Evolutionary conservation across 2,113 vertebrate genomes (phyloP).

Genomic region (Gymnocephalus cernua): DNA sequence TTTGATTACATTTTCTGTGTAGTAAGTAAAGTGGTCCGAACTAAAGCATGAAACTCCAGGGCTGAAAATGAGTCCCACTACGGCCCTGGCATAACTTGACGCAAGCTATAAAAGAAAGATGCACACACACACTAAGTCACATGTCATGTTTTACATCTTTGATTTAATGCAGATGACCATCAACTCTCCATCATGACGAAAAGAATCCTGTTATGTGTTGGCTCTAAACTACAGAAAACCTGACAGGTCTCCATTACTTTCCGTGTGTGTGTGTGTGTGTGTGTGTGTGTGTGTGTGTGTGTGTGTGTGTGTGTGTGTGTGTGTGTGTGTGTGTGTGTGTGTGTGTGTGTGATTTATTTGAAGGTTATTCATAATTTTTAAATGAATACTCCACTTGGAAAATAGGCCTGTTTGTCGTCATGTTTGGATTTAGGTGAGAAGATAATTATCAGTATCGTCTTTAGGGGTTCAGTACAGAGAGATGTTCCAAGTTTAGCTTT

Average conservation of each 20-base stretch:
- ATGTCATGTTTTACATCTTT: slow-evolving; percentile 27
- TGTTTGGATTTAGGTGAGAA: background rate
- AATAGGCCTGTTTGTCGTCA: background rate
- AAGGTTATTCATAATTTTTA: background rate
- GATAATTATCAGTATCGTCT: background rate
- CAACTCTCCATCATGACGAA: background rate
- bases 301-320: background rate
- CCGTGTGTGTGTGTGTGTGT: background rate
- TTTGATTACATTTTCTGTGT: no score
- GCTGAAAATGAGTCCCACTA: no score
- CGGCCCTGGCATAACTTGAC: slow-evolving; percentile 17
- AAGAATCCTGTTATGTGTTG: background rate
- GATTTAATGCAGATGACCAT: slow-evolving; percentile 9
- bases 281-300: background rate
- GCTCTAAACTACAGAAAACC: background rate
- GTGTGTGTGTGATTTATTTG: background rate
- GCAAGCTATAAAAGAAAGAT: slow-evolving; percentile 43
- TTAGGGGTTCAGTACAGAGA: background rate
- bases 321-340: background rate
- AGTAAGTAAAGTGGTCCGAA: no score
- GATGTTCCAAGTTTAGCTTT: background rate
- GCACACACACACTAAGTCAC: slow-evolving; percentile 1
- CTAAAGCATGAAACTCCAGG: no score
- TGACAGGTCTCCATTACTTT: background rate
- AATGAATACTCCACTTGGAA: background rate